Base-by-base conservation (phyloP, 2,797 vertebrate genomes). In the Gymnoscopelus microlampas region DNA sequence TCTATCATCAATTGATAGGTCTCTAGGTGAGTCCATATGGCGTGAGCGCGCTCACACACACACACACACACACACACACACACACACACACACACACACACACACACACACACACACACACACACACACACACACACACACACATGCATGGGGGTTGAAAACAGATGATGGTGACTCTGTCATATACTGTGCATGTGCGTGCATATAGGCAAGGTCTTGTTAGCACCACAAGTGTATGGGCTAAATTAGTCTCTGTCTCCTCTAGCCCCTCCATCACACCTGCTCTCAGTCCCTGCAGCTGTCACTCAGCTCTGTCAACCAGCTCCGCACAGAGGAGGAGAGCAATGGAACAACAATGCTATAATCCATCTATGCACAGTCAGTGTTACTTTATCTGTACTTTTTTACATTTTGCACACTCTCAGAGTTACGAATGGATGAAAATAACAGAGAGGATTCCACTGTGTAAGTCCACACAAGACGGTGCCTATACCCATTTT, bases 211-310 rank as follows among this genome's bases (percentile, higher is more conserved):
- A 44, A 78, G 78, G 83, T 86, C 89, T 94, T 68, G 77, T 92
- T 93, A 92, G 87, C 83, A 87, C 80, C 80, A 86, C 71, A 76
- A 89, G 85, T 80, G 80, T 86, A 80, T 58, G 68, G 39, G 80
- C 79, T 91, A 92, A 93, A 90, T 92, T 91, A 85, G 87, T 86
- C 35, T 74, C 53, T 44, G 68, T 74, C 80, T 85, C 61, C 66
- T 87, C 82, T 53, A 76, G 39, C 76, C 62, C 62, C 65, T 77
- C 68, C 54, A 68, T 89, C 78, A 80, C 87, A 93, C 88, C 91
- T 93, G 89, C 89, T 92, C 83, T 80, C 84, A 85, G 72, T 81
- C 68, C 73, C 67, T 70, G 75, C 92, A 93, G 85, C 91, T 94
- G 91, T 90, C 89, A 89, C 75, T 77, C 76, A 85, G 56, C 76